Evolutionary conservation across 1,140 invertebrate genomes (phyloP).

Genomic region (Solenopsis fugax): DNA sequence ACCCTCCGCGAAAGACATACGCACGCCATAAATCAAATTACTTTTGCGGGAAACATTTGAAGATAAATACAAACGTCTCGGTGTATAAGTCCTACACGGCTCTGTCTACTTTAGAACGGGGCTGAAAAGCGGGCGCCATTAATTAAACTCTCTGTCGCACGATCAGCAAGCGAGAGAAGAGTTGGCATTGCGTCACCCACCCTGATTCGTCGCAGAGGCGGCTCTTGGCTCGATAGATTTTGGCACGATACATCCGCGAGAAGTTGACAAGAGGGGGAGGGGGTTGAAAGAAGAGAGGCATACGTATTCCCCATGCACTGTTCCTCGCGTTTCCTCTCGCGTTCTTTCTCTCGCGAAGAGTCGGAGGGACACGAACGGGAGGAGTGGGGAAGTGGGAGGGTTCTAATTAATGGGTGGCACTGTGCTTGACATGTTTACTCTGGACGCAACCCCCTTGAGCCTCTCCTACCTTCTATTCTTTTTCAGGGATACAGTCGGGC

Average conservation of each 20-base stretch:
- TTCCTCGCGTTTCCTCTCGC: constrained; percentile 50
- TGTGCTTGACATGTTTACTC: constrained; percentile 83
- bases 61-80: constrained; percentile 55
- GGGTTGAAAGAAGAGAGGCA: constrained; percentile 7
- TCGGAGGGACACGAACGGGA: constrained; percentile 35
- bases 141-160: constrained; percentile 61
- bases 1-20: constrained; percentile 15
- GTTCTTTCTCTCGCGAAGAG: constrained; percentile 69
- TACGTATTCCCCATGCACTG: not conserved
- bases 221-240: constrained; percentile 67
- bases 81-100: constrained; percentile 16
- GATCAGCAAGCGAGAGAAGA: constrained; percentile 37
- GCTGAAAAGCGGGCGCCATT: constrained; percentile 36
- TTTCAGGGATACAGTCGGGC: constrained; percentile 74
- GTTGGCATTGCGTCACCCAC: constrained; percentile 26
- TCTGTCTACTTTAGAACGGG: constrained; percentile 42
- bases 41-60: constrained; percentile 6
- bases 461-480: constrained; percentile 74
- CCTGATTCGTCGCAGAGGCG: constrained; percentile 64
- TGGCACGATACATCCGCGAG: constrained; percentile 56
- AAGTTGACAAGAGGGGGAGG: not conserved
- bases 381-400: constrained; percentile 70
- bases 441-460: constrained; percentile 78
- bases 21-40: constrained; percentile 63
- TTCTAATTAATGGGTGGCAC: constrained; percentile 82